phyloP scores from a whole-genome alignment of 2,797 vertebrate species.

The Telmatherina bonti region DNA sequence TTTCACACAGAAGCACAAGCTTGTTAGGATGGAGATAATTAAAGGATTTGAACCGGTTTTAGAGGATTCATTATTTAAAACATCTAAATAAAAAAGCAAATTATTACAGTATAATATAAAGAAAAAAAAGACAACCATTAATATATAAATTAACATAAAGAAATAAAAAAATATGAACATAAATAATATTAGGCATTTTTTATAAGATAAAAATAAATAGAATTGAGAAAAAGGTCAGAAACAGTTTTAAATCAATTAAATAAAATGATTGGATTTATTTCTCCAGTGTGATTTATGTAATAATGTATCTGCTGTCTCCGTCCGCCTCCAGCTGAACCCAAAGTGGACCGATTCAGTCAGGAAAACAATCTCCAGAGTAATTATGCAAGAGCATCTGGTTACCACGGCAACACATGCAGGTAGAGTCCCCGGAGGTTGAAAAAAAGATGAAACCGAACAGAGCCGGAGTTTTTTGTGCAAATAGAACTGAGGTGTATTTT shows the following conservation, averaged over 20 bases:
- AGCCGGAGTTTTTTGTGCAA: neutral
- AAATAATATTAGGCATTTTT: too few species aligned
- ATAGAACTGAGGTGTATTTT: too few species aligned
- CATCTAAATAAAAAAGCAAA: too few species aligned
- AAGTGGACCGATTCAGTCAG: conserved; percentile 24
- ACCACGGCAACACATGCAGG: conserved; percentile 37
- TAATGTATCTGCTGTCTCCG: neutral
- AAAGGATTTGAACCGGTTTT: neutral
- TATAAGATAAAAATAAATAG: too few species aligned
- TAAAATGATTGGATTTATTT: neutral
- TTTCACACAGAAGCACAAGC: too few species aligned
- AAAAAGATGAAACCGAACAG: neutral
- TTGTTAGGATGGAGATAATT: too few species aligned
- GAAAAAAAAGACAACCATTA: too few species aligned
- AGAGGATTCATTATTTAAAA: neutral
- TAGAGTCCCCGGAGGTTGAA: conserved; percentile 1
- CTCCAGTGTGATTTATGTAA: neutral
- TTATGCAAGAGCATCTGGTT: conserved; percentile 40
- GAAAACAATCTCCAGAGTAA: conserved; percentile 19
- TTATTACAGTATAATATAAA: too few species aligned
- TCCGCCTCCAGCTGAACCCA: conserved; percentile 7
- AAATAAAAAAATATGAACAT: too few species aligned
- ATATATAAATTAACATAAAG: too few species aligned
- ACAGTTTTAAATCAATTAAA: too few species aligned
- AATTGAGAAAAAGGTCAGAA: too few species aligned